These are phyloP conservation scores for Idaea straminata DNA, from an alignment of 2,888 invertebrate species.

Conservation along the genomic window DNA sequence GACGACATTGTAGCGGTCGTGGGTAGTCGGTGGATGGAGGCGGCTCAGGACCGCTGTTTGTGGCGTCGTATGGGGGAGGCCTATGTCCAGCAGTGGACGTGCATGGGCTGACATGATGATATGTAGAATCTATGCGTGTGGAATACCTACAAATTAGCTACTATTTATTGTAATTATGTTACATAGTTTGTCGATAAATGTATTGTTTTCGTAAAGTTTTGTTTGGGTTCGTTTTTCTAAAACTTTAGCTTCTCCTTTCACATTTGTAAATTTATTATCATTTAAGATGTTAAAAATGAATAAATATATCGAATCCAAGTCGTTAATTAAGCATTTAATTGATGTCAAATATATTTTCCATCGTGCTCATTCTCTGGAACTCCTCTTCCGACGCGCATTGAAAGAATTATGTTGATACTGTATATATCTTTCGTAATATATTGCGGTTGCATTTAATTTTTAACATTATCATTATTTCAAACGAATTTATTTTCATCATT, in stretches of 20 bases:
- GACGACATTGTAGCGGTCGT: too few relatives aligned
- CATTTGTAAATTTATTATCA: not conserved
- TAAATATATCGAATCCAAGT: not conserved
- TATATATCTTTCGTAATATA: not conserved
- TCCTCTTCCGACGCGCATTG: not conserved
- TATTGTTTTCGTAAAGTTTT: not conserved
- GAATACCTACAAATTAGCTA: too few relatives aligned
- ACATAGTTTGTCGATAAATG: too few relatives aligned
- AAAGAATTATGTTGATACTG: not conserved
- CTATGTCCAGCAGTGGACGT: too few relatives aligned
- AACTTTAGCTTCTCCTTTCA: not conserved
- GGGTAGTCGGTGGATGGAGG: too few relatives aligned
- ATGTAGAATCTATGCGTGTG: too few relatives aligned
- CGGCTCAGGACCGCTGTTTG: too few relatives aligned
- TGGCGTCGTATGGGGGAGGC: too few relatives aligned
- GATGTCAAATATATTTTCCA: not conserved
- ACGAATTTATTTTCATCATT: not conserved
- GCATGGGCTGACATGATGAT: too few relatives aligned
- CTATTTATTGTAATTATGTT: too few relatives aligned
- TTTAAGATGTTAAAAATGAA: not conserved
- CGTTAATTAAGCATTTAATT: conserved; percentile 1
- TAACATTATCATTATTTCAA: not conserved
- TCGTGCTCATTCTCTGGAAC: conserved; percentile 1
- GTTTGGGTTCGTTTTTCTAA: not conserved
- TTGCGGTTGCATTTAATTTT: not conserved